These are phyloP conservation scores for Zaprionus taronus DNA, from an alignment of 1,140 invertebrate genomes.

Conservation along the genomic window DNA sequence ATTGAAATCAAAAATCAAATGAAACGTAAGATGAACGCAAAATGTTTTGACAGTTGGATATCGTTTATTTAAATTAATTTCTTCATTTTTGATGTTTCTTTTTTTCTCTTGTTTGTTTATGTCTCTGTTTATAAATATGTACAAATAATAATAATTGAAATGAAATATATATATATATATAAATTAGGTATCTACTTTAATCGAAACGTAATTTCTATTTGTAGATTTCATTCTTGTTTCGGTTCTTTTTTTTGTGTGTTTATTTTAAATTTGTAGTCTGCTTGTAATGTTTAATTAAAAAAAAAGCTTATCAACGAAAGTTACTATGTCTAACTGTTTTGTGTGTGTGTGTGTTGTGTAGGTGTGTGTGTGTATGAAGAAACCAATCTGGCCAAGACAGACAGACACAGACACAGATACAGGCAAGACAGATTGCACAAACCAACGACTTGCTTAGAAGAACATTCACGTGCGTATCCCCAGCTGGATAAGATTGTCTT, in stretches of 20 bases:
- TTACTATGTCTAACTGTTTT: conserved; percentile 23
- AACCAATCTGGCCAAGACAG: conserved; percentile 2
- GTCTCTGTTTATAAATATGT: conserved; percentile 40
- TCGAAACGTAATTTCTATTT: conserved; percentile 31
- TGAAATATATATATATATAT: conserved; percentile 30
- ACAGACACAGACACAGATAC: neutral
- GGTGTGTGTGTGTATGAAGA: conserved; percentile 15
- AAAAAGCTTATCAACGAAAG: conserved; percentile 25
- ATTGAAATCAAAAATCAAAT: neutral
- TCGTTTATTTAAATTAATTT: conserved; percentile 22
- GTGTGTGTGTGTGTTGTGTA: conserved; percentile 11
- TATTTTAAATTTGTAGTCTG: conserved; percentile 16
- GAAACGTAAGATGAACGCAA: conserved; percentile 9
- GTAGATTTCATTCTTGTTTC: conserved; percentile 22
- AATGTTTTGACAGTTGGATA: neutral
- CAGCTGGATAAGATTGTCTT: neutral
- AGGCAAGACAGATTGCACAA: conserved; percentile 15
- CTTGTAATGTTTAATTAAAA: conserved; percentile 33
- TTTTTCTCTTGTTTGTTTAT: conserved; percentile 25
- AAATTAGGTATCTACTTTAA: conserved; percentile 28
- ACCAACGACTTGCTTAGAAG: neutral
- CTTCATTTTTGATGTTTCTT: conserved; percentile 25
- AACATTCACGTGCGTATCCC: neutral
- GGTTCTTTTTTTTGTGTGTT: conserved; percentile 11
- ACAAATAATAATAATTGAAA: conserved; percentile 39